These are phyloP conservation scores for Psophia crepitans DNA, from an alignment of 2,113 vertebrate genomes.

Conservation along the genomic window DNA sequence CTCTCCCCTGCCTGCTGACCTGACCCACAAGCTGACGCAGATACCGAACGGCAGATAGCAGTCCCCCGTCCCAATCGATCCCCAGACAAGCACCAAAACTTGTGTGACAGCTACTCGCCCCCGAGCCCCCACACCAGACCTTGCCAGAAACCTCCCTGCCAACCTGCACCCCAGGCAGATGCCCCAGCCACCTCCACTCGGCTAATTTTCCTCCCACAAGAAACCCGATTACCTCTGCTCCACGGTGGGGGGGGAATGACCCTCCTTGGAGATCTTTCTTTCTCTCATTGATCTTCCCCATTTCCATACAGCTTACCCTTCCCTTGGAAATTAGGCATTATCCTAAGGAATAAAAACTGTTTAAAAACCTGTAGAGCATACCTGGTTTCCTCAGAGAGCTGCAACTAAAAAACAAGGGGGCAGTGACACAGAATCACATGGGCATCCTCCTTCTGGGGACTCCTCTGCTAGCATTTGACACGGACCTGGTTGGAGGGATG, in stretches of 20 bases:
- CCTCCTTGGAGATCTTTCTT: background rate
- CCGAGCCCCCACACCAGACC: background rate
- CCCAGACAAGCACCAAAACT: background rate
- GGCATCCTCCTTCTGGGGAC: background rate
- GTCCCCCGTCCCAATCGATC: background rate
- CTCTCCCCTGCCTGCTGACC: background rate
- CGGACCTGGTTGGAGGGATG: background rate
- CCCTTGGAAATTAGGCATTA: background rate
- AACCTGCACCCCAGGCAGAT: background rate
- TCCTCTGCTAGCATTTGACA: background rate
- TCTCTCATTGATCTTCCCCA: background rate
- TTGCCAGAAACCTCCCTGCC: background rate
- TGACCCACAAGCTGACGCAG: background rate
- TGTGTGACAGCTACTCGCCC: background rate
- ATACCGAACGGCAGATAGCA: too few relatives aligned
- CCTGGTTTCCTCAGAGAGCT: slow-evolving; percentile 4
- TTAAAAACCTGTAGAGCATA: slow-evolving; percentile 3
- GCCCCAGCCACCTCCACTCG: background rate
- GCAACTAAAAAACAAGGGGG: background rate
- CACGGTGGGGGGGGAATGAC: background rate
- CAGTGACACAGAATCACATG: background rate
- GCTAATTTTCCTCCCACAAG: background rate
- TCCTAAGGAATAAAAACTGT: background rate
- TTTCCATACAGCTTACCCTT: background rate
- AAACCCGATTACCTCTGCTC: background rate